A percentile compares a stretch with the other conserved stretches of the same genome.
Evolutionary conservation across 1,140 invertebrate species (phyloP).

Genomic region (Antheraea pernyi): DNA sequence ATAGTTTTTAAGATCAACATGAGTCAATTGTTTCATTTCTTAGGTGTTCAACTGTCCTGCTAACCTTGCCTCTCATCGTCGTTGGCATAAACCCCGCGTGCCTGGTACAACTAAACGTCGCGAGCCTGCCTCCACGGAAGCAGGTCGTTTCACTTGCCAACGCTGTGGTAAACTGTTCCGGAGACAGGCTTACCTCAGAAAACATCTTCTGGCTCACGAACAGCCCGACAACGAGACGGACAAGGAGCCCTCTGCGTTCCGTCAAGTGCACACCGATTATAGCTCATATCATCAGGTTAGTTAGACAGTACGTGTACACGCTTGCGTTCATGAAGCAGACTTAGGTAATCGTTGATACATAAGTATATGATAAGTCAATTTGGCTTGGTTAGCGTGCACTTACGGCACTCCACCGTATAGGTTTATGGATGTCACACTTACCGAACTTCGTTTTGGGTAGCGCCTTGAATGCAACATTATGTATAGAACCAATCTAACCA

Average conservation of each 20-base stretch:
- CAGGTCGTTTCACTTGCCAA: constrained; percentile 82
- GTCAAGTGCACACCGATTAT: constrained; percentile 67
- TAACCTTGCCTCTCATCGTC: constrained; percentile 96
- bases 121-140: constrained; percentile 48
- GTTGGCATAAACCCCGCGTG: constrained; percentile 95
- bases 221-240: constrained; percentile 63
- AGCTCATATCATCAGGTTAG: too few relatives aligned
- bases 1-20: too few relatives aligned
- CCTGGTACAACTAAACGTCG: constrained; percentile 50
- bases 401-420: too few relatives aligned
- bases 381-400: too few relatives aligned
- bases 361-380: too few relatives aligned
- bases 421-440: too few relatives aligned
- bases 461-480: too few relatives aligned
- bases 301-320: too few relatives aligned
- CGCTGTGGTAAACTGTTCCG: constrained; percentile 91
- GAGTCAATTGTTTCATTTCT: not conserved
- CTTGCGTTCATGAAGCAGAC: too few relatives aligned
- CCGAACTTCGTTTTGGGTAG: too few relatives aligned
- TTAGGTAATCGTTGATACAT: too few relatives aligned
- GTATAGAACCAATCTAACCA: too few relatives aligned
- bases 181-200: constrained; percentile 89
- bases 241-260: constrained; percentile 72
- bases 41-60: constrained; percentile 98
- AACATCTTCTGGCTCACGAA: constrained; percentile 86